A percentile compares a stretch with the other conserved stretches of the same genome.
Conservation (phyloP, 2,113 vertebrate species). For the Oenanthe melanoleuca region DNA sequence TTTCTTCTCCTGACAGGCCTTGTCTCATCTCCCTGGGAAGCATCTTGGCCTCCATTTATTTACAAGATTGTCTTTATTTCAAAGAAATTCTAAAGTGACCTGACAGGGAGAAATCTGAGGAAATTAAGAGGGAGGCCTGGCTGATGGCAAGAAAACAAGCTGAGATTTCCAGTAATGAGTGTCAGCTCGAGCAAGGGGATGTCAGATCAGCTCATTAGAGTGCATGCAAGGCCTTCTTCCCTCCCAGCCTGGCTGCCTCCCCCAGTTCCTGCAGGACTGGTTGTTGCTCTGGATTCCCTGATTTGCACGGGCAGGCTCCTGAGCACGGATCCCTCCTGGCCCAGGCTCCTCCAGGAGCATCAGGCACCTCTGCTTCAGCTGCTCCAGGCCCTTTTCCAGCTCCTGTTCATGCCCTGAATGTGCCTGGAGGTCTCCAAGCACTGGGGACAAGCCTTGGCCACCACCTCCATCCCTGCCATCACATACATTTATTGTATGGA, state of each 20-base stretch:
- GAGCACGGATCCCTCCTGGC: not conserved
- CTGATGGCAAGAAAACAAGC: not conserved
- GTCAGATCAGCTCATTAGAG: not conserved
- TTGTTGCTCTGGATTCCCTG: not conserved
- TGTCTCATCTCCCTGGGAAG: conserved; percentile 17
- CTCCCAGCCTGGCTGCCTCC: not conserved
- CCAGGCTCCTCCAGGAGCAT: not conserved
- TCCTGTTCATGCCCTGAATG: not conserved
- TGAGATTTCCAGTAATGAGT: conserved; percentile 6
- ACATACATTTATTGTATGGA: accelerated
- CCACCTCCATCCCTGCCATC: not conserved
- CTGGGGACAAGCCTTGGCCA: not conserved
- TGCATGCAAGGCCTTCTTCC: not conserved
- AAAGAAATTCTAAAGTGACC: conserved; percentile 25
- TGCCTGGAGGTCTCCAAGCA: not conserved
- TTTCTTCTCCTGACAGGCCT: not conserved
- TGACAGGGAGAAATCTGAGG: conserved; percentile 36
- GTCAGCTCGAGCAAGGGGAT: not conserved
- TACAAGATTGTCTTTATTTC: conserved; percentile 32
- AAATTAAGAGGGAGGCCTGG: not conserved
- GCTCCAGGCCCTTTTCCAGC: not conserved
- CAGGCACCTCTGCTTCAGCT: not conserved
- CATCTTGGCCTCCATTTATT: not conserved
- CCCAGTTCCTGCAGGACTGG: not conserved
- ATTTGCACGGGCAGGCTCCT: not conserved